Percentiles rank a stretch among this genome's conserved stretches.
Conservation (phyloP, 2,113 vertebrate genomes). For the Casuarius casuarius region DNA sequence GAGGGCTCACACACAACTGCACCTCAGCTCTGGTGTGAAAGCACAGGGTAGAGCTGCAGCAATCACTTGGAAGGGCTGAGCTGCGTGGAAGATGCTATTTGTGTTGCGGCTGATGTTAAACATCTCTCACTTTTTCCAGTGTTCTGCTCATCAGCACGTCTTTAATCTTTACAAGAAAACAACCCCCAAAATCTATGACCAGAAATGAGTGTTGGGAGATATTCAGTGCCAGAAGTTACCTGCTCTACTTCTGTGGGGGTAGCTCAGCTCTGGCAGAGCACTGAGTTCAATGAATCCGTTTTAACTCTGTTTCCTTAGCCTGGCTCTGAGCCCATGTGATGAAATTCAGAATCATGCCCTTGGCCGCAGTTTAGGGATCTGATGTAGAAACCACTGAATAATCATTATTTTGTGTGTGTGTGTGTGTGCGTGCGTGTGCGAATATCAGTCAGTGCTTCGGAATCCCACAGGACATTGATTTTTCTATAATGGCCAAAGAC, state of each 20-base stretch:
- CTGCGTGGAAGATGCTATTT: background rate
- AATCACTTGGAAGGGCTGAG: background rate
- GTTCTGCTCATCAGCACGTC: background rate
- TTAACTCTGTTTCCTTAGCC: background rate
- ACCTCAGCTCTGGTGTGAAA: background rate
- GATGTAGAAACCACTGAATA: background rate
- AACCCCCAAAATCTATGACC: background rate
- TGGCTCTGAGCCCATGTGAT: background rate
- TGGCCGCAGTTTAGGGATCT: background rate
- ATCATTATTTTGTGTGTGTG: background rate
- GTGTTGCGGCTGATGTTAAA: background rate
- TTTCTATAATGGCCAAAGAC: background rate
- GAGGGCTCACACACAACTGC: background rate
- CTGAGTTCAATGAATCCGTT: background rate
- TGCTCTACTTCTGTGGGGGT: background rate
- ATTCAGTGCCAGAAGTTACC: background rate
- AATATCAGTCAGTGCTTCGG: background rate
- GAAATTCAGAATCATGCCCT: background rate
- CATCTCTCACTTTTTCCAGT: background rate
- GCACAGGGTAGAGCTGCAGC: background rate
- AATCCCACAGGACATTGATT: background rate
- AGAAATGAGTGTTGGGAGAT: background rate
- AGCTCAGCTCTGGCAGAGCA: background rate
- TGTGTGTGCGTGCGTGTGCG: background rate
- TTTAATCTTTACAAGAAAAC: background rate